phyloP scores from a whole-genome alignment of 2,888 invertebrate genomes.

The Microplitis manilae region DNA sequence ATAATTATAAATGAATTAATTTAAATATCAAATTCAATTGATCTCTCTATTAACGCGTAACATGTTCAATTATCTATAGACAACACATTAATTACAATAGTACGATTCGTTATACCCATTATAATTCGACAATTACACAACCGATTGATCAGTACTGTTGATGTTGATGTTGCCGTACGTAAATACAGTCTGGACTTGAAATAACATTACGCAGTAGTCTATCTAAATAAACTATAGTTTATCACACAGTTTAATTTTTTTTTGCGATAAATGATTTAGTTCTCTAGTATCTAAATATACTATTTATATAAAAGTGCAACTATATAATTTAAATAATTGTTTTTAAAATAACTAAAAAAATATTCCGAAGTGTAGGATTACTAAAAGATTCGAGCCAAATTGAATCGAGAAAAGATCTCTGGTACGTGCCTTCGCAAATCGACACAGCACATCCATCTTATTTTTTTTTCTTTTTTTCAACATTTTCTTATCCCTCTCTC shows the following conservation, averaged over 20 bases:
- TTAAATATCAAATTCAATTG: conserved; percentile 39
- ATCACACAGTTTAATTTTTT: neutral
- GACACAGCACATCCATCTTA: conserved; percentile 23
- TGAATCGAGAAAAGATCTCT: conserved; percentile 23
- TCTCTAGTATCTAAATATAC: neutral
- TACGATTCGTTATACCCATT: conserved; percentile 53
- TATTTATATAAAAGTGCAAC: neutral
- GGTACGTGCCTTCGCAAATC: conserved; percentile 28
- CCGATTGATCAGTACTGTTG: conserved; percentile 54
- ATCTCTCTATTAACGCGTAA: conserved; percentile 46
- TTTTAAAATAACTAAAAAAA: conserved; percentile 8
- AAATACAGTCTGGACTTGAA: neutral
- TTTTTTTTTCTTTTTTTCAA: conserved; percentile 6
- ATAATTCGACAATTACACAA: conserved; percentile 56
- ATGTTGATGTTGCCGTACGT: neutral
- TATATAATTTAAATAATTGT: neutral
- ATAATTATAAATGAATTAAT: conserved; percentile 39
- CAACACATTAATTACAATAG: conserved; percentile 54
- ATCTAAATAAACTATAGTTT: neutral
- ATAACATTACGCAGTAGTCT: neutral
- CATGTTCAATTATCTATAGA: conserved; percentile 45
- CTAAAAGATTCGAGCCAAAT: neutral
- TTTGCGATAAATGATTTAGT: neutral
- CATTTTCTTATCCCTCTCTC: conserved; percentile 4
- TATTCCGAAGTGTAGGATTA: conserved; percentile 7